Conservation (phyloP, 2,113 vertebrate species). For the Heliornis fulica region DNA sequence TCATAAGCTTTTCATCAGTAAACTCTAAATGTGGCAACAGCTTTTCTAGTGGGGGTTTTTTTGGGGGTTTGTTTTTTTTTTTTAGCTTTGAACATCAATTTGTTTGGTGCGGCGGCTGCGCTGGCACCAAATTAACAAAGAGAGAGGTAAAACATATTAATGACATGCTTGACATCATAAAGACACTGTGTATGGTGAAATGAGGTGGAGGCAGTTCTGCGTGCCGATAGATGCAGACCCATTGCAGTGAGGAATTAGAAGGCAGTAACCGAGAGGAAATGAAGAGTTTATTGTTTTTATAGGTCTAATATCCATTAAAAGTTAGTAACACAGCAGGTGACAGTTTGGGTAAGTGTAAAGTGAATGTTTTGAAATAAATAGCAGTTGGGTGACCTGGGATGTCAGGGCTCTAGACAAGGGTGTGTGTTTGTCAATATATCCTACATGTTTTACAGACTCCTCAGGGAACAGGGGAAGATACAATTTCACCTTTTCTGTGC, state of each 20-base stretch:
- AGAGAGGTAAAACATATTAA: background rate
- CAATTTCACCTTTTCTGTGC: constrained; percentile 92
- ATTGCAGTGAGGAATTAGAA: background rate
- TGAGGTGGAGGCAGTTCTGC: background rate
- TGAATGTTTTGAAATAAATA: constrained; percentile 86
- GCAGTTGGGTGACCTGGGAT: constrained; percentile 78
- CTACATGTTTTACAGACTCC: constrained; percentile 86
- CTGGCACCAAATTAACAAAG: background rate
- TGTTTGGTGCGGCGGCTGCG: background rate
- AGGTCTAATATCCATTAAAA: constrained; percentile 73
- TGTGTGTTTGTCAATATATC: constrained; percentile 88
- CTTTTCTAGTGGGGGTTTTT: background rate
- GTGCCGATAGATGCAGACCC: background rate
- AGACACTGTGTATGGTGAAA: background rate
- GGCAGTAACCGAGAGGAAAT: constrained; percentile 35
- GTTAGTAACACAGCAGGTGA: constrained; percentile 73
- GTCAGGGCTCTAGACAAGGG: constrained; percentile 80
- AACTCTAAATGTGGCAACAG: background rate
- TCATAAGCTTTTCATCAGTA: background rate
- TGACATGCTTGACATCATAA: background rate
- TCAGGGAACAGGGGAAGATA: constrained; percentile 86
- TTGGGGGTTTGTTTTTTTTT: background rate
- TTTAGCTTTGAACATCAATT: background rate
- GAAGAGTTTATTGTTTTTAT: constrained; percentile 60
- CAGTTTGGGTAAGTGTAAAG: constrained; percentile 69